Evolutionary conservation across 2,888 invertebrate genomes (phyloP), one percentile per base, ranked within the genome.

Genomic region (Heliconius hortense): DNA sequence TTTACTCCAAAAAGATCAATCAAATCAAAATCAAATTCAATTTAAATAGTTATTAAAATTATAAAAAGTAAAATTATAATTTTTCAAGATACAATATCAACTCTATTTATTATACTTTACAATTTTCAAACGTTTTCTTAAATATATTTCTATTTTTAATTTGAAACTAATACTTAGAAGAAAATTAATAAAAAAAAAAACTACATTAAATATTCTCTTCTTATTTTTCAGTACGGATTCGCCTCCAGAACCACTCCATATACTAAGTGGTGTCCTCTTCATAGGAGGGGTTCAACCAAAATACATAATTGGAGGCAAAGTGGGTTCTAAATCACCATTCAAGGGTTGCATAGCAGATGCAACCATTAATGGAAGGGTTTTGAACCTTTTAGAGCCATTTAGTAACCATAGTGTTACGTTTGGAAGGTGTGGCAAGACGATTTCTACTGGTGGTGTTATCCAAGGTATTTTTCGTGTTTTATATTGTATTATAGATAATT

Each of bases 321-420:
- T 95, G 0, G 95, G 95, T 10, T 94, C 95, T 1, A 92, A 94
- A 70, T 91, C 93, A 7, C 95, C 97, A 5, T 98, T 98, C 86
- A 93, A 95, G 39, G 99, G 99, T 1, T 99, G 99, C 89, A 96
- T 99, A 64, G 98, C 97, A 0, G 99, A 99, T 88, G 97, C 98
- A 1, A 98, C 98, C 0, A 92, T 99, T 72, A 98, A 99, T 86
- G 97, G 97, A 2, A 95, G 95, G 76, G 87, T 91, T 59, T 84
- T 93, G 35, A 91, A 88, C 80, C 83, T 92, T 31, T 82, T 91
- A 53, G 88, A 89, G 78, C 90, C 92, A 1, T 88, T 82, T 85
- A 85, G 87, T 80, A 87, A 90, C 76, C 82, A 83, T 78, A 88
- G 90, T 78, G 85, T 88, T 79, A 88, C 87, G 24, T 86, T 90